phyloP scores from a whole-genome alignment of 2,113 vertebrate species.

The Sigmodon hispidus region DNA sequence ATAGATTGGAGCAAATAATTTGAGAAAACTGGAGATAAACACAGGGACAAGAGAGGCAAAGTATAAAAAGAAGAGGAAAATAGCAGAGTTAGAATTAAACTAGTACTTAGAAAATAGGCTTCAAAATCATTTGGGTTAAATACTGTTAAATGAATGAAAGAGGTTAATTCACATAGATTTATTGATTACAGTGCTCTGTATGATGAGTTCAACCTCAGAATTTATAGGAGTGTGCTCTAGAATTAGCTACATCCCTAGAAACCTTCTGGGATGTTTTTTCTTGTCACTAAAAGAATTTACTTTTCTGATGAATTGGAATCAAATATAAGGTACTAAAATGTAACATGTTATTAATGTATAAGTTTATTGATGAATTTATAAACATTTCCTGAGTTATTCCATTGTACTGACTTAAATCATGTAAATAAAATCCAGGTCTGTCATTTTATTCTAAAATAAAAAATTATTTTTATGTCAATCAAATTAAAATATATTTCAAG shows the following conservation, averaged over 20 bases:
- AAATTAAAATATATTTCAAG: constrained; percentile 51
- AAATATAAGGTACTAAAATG: neutral
- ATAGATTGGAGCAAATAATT: neutral
- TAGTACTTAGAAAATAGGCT: neutral
- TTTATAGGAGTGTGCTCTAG: neutral
- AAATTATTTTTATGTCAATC: constrained; percentile 5
- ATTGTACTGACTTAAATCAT: neutral
- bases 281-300: neutral
- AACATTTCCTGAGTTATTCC: neutral
- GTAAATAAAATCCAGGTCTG: neutral
- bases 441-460: constrained; percentile 2
- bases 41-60: neutral
- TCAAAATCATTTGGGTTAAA: neutral
- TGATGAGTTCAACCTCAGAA: neutral
- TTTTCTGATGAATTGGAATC: neutral
- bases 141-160: neutral
- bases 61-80: neutral
- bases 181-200: neutral
- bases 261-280: accelerated
- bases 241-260: neutral
- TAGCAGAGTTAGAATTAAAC: neutral
- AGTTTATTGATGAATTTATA: neutral
- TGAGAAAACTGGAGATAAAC: neutral
- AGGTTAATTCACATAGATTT: neutral
- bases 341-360: too few species aligned